Evolutionary conservation across 2,797 vertebrate genomes (phyloP).

Genomic region (Rhincodon typus): DNA sequence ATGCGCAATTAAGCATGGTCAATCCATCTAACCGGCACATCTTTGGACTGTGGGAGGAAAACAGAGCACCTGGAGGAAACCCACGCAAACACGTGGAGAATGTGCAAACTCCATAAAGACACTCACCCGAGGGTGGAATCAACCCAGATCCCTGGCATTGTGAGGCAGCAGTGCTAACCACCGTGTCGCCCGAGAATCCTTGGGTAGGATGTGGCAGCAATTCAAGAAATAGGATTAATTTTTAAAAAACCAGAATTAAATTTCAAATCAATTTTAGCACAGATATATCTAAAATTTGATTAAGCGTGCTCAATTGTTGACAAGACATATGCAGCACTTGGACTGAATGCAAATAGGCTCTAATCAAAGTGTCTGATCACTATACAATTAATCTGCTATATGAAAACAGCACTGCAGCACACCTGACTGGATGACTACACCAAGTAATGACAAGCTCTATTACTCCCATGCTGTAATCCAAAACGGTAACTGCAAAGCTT

Average conservation of each 20-base stretch:
- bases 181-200: not conserved
- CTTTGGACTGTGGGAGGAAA: too few species aligned
- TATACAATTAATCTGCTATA: not conserved
- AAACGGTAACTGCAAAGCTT: not conserved
- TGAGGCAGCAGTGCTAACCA: too few species aligned
- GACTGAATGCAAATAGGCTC: not conserved
- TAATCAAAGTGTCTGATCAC: constrained; percentile 11
- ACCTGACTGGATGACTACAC: not conserved
- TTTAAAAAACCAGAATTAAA: not conserved
- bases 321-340: not conserved
- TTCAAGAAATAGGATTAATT: not conserved
- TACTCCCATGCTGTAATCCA: not conserved
- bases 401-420: not conserved
- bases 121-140: too few species aligned
- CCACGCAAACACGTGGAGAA: too few species aligned
- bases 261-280: constrained; percentile 5
- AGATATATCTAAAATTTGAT: not conserved
- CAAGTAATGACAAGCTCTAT: not conserved
- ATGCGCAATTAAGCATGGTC: too few species aligned
- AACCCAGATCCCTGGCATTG: too few species aligned
- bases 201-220: constrained; percentile 10
- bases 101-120: too few species aligned
- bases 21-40: too few species aligned
- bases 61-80: too few species aligned
- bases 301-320: not conserved